A percentile compares a stretch with the other conserved stretches of the same genome.
Evolutionary conservation across 1,140 invertebrate genomes (phyloP).

Genomic region (Leptinotarsa texana): DNA sequence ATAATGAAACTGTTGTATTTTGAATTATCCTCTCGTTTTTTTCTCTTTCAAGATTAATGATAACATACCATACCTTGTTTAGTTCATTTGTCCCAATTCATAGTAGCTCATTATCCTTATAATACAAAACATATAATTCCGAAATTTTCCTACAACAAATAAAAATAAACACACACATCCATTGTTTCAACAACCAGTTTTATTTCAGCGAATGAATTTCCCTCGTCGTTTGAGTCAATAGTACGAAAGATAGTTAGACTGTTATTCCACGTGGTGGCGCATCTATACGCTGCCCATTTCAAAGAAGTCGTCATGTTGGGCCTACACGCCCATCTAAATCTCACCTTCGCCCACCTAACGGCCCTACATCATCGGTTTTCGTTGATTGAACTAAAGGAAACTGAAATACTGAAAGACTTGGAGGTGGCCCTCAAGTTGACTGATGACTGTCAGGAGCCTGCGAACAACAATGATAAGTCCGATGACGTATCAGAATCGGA

Average conservation of each 20-base stretch:
- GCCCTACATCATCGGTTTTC: conserved; percentile 87
- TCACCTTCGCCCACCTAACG: conserved; percentile 95
- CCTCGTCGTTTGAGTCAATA: conserved; percentile 89
- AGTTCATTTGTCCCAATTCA: no score
- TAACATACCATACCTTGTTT: no score
- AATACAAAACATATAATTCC: no score
- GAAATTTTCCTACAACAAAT: no score
- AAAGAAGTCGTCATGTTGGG: conserved; percentile 89
- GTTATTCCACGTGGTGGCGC: conserved; percentile 96
- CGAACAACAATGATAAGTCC: conserved; percentile 38
- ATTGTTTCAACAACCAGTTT: not conserved
- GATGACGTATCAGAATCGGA: conserved; percentile 31
- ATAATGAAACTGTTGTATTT: no score
- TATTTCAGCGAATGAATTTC: conserved; percentile 89
- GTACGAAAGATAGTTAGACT: conserved; percentile 95
- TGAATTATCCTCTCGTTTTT: no score
- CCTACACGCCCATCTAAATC: conserved; percentile 92
- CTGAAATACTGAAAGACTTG: conserved; percentile 87
- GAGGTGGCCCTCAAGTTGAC: conserved; percentile 72
- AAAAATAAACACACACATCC: no score
- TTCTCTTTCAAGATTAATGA: no score
- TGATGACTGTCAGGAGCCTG: conserved; percentile 54
- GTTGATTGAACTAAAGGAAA: conserved; percentile 93
- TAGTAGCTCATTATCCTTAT: no score
- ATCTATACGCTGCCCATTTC: conserved; percentile 98